A percentile compares a stretch with the other conserved stretches of the same genome.
phyloP scores from a whole-genome alignment of 1,140 invertebrate genomes.

The Nixonia krombeini region DNA sequence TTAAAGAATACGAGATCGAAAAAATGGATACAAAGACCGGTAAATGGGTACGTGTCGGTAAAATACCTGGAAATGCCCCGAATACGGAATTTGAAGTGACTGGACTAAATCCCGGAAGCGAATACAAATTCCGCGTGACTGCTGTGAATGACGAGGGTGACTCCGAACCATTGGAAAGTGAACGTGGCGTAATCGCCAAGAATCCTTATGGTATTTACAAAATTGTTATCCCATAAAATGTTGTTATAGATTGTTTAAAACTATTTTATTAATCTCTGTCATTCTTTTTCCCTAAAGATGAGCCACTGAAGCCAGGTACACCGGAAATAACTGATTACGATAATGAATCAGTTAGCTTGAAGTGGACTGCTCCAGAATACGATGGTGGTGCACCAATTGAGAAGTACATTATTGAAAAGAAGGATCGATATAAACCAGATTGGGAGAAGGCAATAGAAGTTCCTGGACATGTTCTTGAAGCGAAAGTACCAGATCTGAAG shows the following conservation, averaged over 20 bases:
- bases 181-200: conserved; percentile 87
- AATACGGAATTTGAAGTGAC: conserved; percentile 93
- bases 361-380: conserved; percentile 91
- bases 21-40: conserved; percentile 95
- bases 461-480: conserved; percentile 82
- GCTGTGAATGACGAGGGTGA: conserved; percentile 99
- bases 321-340: conserved; percentile 94
- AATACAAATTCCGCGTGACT: conserved; percentile 97
- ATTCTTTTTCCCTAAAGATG: conserved; percentile 74
- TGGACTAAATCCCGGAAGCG: conserved; percentile 92
- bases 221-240: no score
- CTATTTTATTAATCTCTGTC: background rate
- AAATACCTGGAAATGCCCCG: no score
- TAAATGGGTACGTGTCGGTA: conserved; percentile 93
- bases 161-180: conserved; percentile 94
- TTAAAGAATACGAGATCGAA: conserved; percentile 97
- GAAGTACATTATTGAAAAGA: conserved; percentile 98
- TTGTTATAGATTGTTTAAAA: no score
- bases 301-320: conserved; percentile 88
- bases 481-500: conserved; percentile 88
- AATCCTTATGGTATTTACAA: conserved; percentile 98
- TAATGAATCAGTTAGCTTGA: conserved; percentile 92
- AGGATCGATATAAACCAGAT: conserved; percentile 84
- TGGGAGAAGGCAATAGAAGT: conserved; percentile 87
- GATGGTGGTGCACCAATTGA: conserved; percentile 97